Evolutionary conservation across 2,888 invertebrate species (phyloP).

Genomic region (Latrodectus elegans): DNA sequence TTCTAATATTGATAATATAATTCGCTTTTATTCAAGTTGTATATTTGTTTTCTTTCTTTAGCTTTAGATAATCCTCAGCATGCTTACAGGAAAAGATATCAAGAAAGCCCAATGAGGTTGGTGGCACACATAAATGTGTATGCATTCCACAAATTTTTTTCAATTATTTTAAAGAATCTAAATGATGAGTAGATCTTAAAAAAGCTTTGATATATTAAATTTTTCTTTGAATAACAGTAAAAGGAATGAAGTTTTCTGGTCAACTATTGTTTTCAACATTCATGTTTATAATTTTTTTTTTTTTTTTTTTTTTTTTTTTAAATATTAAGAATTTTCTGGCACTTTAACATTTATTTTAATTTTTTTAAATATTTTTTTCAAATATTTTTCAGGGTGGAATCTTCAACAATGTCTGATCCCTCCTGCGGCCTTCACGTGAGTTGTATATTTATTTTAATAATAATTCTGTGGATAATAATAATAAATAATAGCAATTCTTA

Average conservation of each 20-base stretch:
- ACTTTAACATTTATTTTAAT: neutral
- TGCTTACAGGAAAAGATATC: conserved; percentile 63
- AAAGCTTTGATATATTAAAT: too few relatives aligned
- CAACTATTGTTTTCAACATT: too few relatives aligned
- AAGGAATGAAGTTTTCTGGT: too few relatives aligned
- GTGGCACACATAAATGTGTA: neutral
- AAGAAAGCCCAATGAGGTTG: conserved; percentile 64
- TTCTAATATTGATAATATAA: too few relatives aligned
- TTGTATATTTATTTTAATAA: neutral
- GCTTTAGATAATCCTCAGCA: conserved; percentile 51
- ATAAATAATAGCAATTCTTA: too few relatives aligned
- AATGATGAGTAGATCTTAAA: too few relatives aligned
- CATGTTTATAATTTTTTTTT: too few relatives aligned
- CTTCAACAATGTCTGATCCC: conserved; percentile 64
- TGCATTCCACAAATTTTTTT: neutral
- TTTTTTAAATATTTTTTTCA: neutral
- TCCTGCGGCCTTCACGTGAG: conserved; percentile 65
- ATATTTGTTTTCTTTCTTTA: conserved; percentile 14
- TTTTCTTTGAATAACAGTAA: too few relatives aligned
- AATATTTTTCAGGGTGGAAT: conserved; percentile 53
- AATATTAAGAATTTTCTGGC: too few relatives aligned
- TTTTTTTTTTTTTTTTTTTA: too few relatives aligned
- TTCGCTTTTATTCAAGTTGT: neutral
- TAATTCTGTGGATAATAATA: neutral
- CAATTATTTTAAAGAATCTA: too few relatives aligned